Evolutionary conservation across 2,113 vertebrate species (phyloP), one percentile per base, ranked within the genome.

Genomic region (Triplophysa dalaica): DNA sequence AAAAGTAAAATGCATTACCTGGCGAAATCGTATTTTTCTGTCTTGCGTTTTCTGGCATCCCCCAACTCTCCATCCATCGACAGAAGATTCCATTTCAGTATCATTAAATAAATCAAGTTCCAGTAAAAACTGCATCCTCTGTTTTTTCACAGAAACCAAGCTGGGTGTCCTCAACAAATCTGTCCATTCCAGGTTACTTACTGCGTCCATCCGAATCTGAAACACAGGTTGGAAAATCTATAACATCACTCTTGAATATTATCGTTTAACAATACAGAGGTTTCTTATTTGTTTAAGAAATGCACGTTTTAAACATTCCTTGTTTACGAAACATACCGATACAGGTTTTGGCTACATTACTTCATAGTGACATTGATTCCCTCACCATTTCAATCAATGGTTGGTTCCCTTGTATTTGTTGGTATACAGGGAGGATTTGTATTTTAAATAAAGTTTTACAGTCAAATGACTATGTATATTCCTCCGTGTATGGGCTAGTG

Each of bases 191-290:
- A 60, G 33, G 62, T 61, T 74, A 64, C 83, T 73, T 85, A 76
- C 85, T 70, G 68, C 80, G 73, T 90, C 89, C 91, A 91, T 90
- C 84, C 85, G 89, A 73, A 87, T 81, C 93, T 93, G 83, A 81
- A 90, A 87, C 41, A 82, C 2, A 88, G 29, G 29, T 81, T 68
- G 24, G 21, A 65, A 65, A 16, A 80, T 52, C 11, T 45, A n/a
- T 69, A 26, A 69, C 70, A 60, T 58, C 10, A 12, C 9, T 16
- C 22, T 13, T 22, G 45, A 45, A 24, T 8, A 43, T 41, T 22
- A 22, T 17, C 19, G 14, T 16, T 17, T 19, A 16, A 38, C 33
- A 38, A 38, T 38, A 38, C 7, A 38, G 14, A 50, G 1, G 14
- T 50, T 50, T 16, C 12, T 13, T 50, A 13, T 14, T 50, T 3